phyloP scores from a whole-genome alignment of 2,113 vertebrate species.

The Siniperca knerii region DNA sequence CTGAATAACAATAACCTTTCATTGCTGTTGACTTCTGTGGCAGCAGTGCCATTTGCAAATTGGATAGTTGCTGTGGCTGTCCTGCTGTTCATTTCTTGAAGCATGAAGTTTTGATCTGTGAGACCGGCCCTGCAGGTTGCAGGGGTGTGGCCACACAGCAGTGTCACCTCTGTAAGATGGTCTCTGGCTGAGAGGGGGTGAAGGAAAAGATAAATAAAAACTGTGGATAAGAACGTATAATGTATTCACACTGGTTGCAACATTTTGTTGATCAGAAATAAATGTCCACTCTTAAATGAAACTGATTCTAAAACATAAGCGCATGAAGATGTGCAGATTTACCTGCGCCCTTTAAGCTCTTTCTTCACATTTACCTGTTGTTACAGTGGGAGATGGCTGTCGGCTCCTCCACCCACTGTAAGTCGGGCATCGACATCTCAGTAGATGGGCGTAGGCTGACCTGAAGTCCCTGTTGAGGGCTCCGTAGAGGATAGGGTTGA shows the following conservation, averaged over 20 bases:
- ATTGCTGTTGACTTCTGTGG: slow-evolving; percentile 69
- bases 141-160: slow-evolving; percentile 69
- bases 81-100: slow-evolving; percentile 70
- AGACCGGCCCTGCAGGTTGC: slow-evolving; percentile 61
- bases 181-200: slow-evolving; percentile 56
- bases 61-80: slow-evolving; percentile 39
- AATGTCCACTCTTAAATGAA: not conserved
- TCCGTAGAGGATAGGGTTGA: slow-evolving; percentile 94
- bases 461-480: slow-evolving; percentile 93
- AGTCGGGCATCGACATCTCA: slow-evolving; percentile 77
- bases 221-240: not conserved
- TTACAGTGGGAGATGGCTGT: slow-evolving; percentile 42
- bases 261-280: not conserved
- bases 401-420: slow-evolving; percentile 56
- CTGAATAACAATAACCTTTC: slow-evolving; percentile 59
- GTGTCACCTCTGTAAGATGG: slow-evolving; percentile 71
- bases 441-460: slow-evolving; percentile 86
- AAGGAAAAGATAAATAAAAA: slow-evolving; percentile 16
- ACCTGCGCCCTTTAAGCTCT: not conserved
- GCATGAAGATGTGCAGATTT: not conserved
- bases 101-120: slow-evolving; percentile 66
- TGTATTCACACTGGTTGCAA: not conserved
- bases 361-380: slow-evolving; percentile 60
- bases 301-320: not conserved
- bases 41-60: slow-evolving; percentile 57